Evolutionary conservation across 2,888 invertebrate species (phyloP), one percentile per base, ranked within the genome.

Genomic region (Oithona nana): DNA sequence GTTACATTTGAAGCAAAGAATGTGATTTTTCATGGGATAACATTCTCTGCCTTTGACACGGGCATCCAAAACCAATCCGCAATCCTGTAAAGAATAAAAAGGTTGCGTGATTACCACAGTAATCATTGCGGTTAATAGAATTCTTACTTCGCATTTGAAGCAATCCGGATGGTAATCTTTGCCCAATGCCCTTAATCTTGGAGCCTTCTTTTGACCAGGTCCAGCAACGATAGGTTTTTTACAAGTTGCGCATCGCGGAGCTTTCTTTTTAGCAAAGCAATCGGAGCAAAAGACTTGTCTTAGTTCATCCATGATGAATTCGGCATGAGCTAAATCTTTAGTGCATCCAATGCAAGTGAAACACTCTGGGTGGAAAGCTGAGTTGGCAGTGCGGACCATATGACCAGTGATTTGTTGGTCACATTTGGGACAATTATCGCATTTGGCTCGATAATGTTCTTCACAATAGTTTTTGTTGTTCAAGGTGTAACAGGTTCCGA

Each of bases 111-210:
- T 13, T 8, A 13, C 39, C 11, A 13, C 11, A 13, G 8, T 39
- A 8, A 39, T 39, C 8, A 39, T 39, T 39, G 16, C 8, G n/a
- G n/a, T n/a, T n/a, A n/a, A n/a, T n/a, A n/a, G 20, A 13, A 29
- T 28, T 16, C 50, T 50, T 28, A 61, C 61, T 56, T 56, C 48
- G 56, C 62, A 62, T n/a, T 62, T 26, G 30, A 62, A 62, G 56
- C 62, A 62, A n/a, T 62, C 30, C 20, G 62, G 62, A 54, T 62
- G 62, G 30, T 30, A 62, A 28, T 59, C 59, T 29, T 49, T 39
- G 24, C 49, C 49, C 28, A 59, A 26, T 4, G 59, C 59, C 49
- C 59, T 24, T 16, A 59, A 22, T 8, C 59, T n/a, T 49, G 59
- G 50, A 22, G 59, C 59, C 6, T 48, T 48, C n/a, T 13, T 59